Percentiles rank a stretch among this genome's conserved stretches.
phyloP scores from a whole-genome alignment of 2,888 invertebrate genomes.

The Heliconius sara region DNA sequence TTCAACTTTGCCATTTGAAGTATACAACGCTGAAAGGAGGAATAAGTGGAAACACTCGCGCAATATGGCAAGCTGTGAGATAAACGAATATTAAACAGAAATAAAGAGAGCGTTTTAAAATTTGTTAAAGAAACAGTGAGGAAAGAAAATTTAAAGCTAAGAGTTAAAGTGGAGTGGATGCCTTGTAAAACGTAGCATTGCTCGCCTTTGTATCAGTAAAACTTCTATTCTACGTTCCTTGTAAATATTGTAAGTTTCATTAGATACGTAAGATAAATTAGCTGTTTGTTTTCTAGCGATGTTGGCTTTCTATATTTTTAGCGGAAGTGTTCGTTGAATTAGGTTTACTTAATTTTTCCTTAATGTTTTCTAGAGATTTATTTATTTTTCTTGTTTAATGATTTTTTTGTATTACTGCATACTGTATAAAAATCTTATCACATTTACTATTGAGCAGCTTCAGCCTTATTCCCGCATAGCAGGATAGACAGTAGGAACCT shows the following conservation, averaged over 20 bases:
- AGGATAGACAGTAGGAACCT: too few relatives aligned
- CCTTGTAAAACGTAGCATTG: slow-evolving; percentile 33
- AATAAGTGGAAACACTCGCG: slow-evolving; percentile 36
- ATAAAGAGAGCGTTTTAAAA: slow-evolving; percentile 43
- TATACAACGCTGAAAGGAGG: slow-evolving; percentile 20
- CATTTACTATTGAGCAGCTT: neutral
- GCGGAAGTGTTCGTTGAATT: neutral
- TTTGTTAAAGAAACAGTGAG: slow-evolving; percentile 41
- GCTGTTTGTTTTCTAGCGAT: slow-evolving; percentile 1
- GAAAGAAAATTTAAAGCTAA: slow-evolving; percentile 43
- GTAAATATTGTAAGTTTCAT: slow-evolving; percentile 23
- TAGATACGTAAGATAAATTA: slow-evolving; percentile 23
- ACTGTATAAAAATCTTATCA: neutral
- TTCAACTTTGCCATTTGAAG: slow-evolving; percentile 40
- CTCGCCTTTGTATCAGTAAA: slow-evolving; percentile 31
- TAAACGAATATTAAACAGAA: slow-evolving; percentile 48
- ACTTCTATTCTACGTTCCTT: slow-evolving; percentile 11
- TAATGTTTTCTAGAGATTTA: neutral
- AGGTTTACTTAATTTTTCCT: neutral
- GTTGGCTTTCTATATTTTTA: neutral
- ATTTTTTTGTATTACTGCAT: neutral
- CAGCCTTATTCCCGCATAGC: neutral
- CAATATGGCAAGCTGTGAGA: slow-evolving; percentile 43
- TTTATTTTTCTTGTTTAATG: neutral
- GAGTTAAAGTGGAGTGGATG: slow-evolving; percentile 37